Conservation (phyloP, 1,140 invertebrate species). For the Drosophila novamexicana region DNA sequence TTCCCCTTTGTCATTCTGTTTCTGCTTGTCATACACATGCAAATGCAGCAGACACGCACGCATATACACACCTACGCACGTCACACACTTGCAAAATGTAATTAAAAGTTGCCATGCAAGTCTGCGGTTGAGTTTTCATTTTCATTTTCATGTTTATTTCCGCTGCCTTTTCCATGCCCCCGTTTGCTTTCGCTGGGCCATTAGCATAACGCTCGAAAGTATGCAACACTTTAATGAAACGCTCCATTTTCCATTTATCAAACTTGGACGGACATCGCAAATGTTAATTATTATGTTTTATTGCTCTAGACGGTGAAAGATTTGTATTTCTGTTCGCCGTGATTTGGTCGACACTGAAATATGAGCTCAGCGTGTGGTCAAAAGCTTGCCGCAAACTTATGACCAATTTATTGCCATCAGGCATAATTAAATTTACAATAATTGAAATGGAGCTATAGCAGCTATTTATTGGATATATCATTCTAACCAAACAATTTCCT, state of each 20-base stretch:
- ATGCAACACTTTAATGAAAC: conserved; percentile 70
- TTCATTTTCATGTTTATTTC: conserved; percentile 37
- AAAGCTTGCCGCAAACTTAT: conserved; percentile 30
- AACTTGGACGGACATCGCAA: conserved; percentile 58
- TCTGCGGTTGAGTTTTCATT: conserved; percentile 66
- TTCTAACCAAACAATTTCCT: background rate
- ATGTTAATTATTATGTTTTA: conserved; percentile 82
- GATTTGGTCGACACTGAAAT: conserved; percentile 68
- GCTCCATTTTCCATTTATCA: conserved; percentile 71
- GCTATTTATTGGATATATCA: background rate
- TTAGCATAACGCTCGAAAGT: conserved; percentile 73
- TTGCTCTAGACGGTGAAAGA: conserved; percentile 42
- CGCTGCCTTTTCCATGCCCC: conserved; percentile 13
- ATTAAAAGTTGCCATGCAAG: conserved; percentile 79
- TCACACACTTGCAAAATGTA: conserved; percentile 70
- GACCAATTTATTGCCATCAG: conserved; percentile 52
- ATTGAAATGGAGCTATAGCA: background rate
- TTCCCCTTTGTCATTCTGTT: conserved; percentile 50
- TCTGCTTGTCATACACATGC: conserved; percentile 48
- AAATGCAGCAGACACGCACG: conserved; percentile 45
- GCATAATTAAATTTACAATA: conserved; percentile 13
- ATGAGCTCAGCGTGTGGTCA: conserved; percentile 65
- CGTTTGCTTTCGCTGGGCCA: conserved; percentile 23
- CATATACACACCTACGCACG: conserved; percentile 42
- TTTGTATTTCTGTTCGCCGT: conserved; percentile 30